Evolutionary conservation across 2,888 invertebrate species (phyloP).

Genomic region (Nymphalis polychloros): DNA sequence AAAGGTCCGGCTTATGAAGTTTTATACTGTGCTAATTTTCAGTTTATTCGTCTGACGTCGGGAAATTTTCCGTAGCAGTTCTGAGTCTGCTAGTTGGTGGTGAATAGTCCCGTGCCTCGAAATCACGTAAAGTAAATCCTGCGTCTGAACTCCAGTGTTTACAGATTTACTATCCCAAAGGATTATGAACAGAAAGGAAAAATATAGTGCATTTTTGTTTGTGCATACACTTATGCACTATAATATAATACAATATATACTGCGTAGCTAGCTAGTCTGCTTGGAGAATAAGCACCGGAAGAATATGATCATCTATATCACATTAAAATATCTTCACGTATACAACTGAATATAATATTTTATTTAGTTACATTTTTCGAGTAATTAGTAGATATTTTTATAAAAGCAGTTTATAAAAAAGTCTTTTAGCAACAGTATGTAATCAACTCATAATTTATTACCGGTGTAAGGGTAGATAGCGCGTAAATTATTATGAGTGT

Average conservation of each 20-base stretch:
- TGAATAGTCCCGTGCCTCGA: too few species aligned
- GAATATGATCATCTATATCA: too few species aligned
- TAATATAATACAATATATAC: too few species aligned
- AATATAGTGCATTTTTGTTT: too few species aligned
- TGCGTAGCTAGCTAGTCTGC: too few species aligned
- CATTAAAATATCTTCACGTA: not conserved
- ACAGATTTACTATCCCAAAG: too few species aligned
- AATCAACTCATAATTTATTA: conserved; percentile 12
- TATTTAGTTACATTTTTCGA: not conserved
- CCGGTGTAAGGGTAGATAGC: conserved; percentile 13
- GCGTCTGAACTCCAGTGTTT: too few species aligned
- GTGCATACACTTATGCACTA: too few species aligned
- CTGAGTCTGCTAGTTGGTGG: too few species aligned
- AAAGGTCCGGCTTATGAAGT: conserved; percentile 32
- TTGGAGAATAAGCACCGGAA: too few species aligned
- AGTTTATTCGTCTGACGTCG: conserved; percentile 16
- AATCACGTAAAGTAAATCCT: too few species aligned
- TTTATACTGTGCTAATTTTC: conserved; percentile 34
- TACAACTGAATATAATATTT: not conserved
- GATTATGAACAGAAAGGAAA: too few species aligned
- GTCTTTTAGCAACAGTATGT: conserved; percentile 1
- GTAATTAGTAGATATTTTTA: not conserved
- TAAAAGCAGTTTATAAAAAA: conserved; percentile 1
- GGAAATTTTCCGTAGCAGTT: not conserved
- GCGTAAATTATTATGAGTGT: conserved; percentile 14